phyloP scores from a whole-genome alignment of 2,888 invertebrate genomes.

The Andrena praecox region DNA sequence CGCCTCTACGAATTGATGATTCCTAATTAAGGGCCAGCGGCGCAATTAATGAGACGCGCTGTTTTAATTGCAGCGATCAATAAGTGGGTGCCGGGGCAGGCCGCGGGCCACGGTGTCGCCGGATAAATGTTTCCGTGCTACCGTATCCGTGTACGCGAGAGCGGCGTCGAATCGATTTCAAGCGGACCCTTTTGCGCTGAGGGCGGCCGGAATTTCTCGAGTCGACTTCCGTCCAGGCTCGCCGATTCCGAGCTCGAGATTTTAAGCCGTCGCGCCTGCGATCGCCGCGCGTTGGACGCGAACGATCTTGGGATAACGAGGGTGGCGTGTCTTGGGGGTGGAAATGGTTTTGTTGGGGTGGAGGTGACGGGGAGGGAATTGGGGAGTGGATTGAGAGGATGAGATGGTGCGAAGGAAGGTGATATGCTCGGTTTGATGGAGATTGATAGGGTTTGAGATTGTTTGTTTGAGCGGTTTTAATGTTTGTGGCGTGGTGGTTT shows the following conservation, averaged over 20 bases:
- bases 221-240: constrained; percentile 74
- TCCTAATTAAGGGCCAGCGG: constrained; percentile 82
- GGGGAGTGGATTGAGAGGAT: not conserved
- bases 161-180: constrained; percentile 42
- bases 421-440: too few species aligned
- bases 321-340: not conserved
- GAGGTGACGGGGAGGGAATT: not conserved
- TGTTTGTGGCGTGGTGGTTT: too few species aligned
- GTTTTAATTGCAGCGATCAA: constrained; percentile 83
- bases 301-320: not conserved
- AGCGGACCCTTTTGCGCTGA: constrained; percentile 22
- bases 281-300: constrained; percentile 27
- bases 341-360: not conserved
- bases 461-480: too few species aligned
- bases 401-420: too few species aligned
- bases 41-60: constrained; percentile 82
- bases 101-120: constrained; percentile 68
- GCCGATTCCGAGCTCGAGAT: constrained; percentile 62
- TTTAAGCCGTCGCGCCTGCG: constrained; percentile 29
- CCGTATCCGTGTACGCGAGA: constrained; percentile 70
- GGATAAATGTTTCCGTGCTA: constrained; percentile 84
- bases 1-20: constrained; percentile 81
- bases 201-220: constrained; percentile 73
- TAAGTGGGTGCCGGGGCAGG: constrained; percentile 63
- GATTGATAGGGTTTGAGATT: too few species aligned